These are phyloP conservation scores for Apostichopus parvimensis DNA, from an alignment of 35 echinoderm and acorn worm species.

Conservation along the genomic window DNA sequence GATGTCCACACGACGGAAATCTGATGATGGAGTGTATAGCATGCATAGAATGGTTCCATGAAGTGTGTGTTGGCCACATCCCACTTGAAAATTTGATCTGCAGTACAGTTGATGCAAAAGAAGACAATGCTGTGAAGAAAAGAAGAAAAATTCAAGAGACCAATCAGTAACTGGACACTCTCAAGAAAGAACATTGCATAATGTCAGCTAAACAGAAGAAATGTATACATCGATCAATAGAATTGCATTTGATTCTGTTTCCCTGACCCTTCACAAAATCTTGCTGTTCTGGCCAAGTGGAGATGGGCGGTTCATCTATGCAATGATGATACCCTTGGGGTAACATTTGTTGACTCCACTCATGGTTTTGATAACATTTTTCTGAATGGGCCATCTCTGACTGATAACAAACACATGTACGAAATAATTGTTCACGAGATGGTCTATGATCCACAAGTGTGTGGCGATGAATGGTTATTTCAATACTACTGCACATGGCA, in stretches of 20 bases:
- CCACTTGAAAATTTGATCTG: conserved; percentile 9
- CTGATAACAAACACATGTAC: too few species aligned
- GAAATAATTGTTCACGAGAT: background rate
- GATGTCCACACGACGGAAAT: background rate
- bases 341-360: background rate
- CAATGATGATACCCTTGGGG: background rate
- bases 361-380: background rate
- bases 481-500: background rate
- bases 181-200: background rate
- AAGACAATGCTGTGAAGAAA: background rate
- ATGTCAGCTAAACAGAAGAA: background rate
- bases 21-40: background rate
- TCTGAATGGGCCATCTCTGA: too few species aligned
- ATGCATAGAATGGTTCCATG: background rate
- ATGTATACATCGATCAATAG: background rate
- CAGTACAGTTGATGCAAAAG: background rate
- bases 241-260: background rate
- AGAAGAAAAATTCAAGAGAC: background rate
- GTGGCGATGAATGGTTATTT: background rate
- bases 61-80: background rate
- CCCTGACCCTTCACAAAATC: background rate
- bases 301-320: too few species aligned
- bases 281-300: too few species aligned
- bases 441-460: background rate
- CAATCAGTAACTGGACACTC: background rate